phyloP scores from a whole-genome alignment of 2,113 vertebrate genomes.

The Mesembrinibis cayennensis region DNA sequence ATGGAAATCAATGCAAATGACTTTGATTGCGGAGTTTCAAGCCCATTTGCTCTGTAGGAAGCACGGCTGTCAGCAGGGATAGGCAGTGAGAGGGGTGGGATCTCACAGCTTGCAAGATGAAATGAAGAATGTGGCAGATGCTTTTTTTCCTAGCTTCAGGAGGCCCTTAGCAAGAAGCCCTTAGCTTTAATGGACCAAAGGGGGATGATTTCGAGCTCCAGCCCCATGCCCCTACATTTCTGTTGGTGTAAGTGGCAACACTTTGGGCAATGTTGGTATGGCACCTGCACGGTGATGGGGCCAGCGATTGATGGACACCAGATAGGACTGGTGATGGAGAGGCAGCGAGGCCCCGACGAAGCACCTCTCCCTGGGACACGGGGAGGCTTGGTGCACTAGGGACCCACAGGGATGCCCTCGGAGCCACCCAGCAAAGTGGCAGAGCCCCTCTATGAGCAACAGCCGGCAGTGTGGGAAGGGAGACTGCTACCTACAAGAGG shows the following conservation, averaged over 20 bases:
- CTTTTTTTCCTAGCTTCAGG: background rate
- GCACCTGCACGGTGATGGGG: fast-evolving
- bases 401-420: fast-evolving
- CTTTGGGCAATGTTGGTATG: fast-evolving
- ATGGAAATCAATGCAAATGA: slow-evolving; percentile 47
- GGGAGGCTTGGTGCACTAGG: background rate
- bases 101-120: slow-evolving; percentile 27
- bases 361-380: background rate
- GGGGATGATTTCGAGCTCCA: background rate
- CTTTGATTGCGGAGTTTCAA: background rate
- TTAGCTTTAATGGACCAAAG: background rate
- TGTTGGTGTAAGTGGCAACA: background rate
- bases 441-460: background rate
- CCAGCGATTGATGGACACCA: background rate
- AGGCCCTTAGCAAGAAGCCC: background rate
- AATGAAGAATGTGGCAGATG: slow-evolving; percentile 10
- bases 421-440: background rate
- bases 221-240: background rate
- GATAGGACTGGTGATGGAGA: background rate
- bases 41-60: slow-evolving; percentile 59
- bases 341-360: fast-evolving
- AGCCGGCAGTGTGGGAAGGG: background rate
- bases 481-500: background rate
- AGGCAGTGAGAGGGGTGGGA: slow-evolving; percentile 44
- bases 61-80: slow-evolving; percentile 16